Evolutionary conservation across 2,113 vertebrate genomes (phyloP), one percentile per base, ranked within the genome.

Genomic region (Bucco capensis): DNA sequence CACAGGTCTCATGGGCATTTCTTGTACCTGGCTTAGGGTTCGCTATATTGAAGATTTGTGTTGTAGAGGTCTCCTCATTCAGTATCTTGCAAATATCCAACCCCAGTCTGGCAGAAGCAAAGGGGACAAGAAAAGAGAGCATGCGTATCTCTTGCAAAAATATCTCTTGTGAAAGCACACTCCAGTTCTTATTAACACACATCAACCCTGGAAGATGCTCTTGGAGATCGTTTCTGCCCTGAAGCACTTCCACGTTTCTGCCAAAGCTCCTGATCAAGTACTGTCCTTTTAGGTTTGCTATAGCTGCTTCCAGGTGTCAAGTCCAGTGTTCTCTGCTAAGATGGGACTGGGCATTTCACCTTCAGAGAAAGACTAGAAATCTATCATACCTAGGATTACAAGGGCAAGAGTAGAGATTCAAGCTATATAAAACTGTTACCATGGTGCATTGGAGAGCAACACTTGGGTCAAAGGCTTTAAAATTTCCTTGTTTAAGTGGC

Each of bases 21-120:
- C 42, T 35, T 24, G n/a, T 35, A 40, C 18, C 37, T 66, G 71
- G 16, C 11, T 24, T 12, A 9, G n/a, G 12, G 8, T 33, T 67
- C 0, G 0, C 31, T 44, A 2, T 19, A 25, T 31, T 28, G 23
- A 53, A 61, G 46, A 37, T 19, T 8, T 5, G 11, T 6, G 31
- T 5, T 44, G 50, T 10, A 27, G 28, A 86, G 37, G 38, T 75
- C 35, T 69, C 33, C 3, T 27, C 56, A 9, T 12, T 67, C 54
- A 50, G 1, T 4, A 4, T 24, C 49, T 38, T 46, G 30, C n/a
- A 50, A 46, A 31, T 14, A 51, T 3, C 8, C 19, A 51, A 8
- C 27, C 9, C 33, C 27, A 78, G 23, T 37, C 61, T 24, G 8
- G 37, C 22, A 53, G 54, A 47, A 57, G n/a, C 25, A 46, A 62